phyloP scores from a whole-genome alignment of 2,113 vertebrate species.

The Antigone vipio region DNA sequence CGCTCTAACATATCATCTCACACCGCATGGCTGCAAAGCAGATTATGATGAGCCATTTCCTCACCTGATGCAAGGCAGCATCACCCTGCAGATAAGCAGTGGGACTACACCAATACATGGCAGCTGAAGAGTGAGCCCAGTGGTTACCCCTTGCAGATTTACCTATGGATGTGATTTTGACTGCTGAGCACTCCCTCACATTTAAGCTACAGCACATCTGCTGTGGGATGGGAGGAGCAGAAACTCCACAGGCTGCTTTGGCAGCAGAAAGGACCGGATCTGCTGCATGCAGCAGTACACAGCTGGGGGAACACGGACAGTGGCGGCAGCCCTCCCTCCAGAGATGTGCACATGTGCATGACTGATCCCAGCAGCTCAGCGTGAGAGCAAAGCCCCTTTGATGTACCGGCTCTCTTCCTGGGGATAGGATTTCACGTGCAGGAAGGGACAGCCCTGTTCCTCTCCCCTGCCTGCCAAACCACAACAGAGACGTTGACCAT shows the following conservation, averaged over 20 bases:
- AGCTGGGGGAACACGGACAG: rapidly evolving
- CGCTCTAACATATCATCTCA: neutral
- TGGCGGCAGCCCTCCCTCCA: neutral
- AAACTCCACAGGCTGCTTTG: neutral
- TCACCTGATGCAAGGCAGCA: neutral
- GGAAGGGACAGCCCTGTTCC: neutral
- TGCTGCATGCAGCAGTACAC: rapidly evolving
- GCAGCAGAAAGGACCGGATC: neutral
- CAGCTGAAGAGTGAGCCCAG: neutral
- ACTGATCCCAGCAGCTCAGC: neutral
- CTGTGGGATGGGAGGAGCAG: neutral
- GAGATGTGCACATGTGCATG: rapidly evolving
- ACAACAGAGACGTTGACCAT: neutral
- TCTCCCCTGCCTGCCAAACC: neutral
- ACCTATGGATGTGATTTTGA: neutral
- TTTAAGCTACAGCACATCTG: neutral
- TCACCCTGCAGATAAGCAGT: neutral
- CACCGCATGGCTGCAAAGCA: neutral
- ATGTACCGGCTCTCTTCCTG: neutral
- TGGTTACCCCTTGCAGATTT: neutral
- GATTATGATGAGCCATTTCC: neutral
- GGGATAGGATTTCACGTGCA: neutral
- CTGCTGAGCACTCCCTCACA: neutral
- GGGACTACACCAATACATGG: rapidly evolving
- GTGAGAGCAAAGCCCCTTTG: neutral